A percentile compares a stretch with the other conserved stretches of the same genome.
Conservation (phyloP, 2,888 invertebrate species). For the Leucania comma region DNA sequence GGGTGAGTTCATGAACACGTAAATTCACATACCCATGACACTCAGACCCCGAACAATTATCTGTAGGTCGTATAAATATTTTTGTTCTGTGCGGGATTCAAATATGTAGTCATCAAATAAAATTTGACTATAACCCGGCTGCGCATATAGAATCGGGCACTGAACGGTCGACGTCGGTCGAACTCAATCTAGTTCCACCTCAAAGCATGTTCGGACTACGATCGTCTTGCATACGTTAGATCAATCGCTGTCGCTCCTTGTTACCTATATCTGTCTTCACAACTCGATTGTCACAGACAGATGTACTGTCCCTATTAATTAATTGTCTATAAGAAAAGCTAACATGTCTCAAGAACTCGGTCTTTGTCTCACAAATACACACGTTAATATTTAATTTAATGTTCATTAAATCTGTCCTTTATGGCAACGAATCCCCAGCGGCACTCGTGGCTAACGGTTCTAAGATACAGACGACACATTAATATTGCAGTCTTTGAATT, state of each 20-base stretch:
- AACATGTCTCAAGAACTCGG: not conserved
- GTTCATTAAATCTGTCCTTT: conserved; percentile 25
- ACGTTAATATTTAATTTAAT: conserved; percentile 38
- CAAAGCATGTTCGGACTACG: not conserved
- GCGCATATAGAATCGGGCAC: not conserved
- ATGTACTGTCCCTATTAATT: conserved; percentile 5
- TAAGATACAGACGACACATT: conserved; percentile 33
- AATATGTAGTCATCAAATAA: not conserved
- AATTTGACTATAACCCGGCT: not conserved
- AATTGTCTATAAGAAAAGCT: conserved; percentile 2
- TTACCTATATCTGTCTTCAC: conserved; percentile 11
- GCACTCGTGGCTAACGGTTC: conserved; percentile 26
- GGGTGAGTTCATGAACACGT: no score
- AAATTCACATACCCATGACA: no score
- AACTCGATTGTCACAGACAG: not conserved
- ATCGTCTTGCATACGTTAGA: not conserved
- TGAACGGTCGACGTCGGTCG: not conserved
- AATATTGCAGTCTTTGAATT: conserved; percentile 43
- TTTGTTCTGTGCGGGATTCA: no score
- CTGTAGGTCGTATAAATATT: no score
- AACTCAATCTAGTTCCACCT: not conserved
- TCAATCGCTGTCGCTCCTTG: not conserved
- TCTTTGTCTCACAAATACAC: conserved; percentile 14
- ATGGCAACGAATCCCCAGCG: conserved; percentile 14
- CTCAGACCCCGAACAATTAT: no score